Base-by-base conservation (phyloP, 2,113 vertebrate genomes). In the Oryzias celebensis region DNA sequence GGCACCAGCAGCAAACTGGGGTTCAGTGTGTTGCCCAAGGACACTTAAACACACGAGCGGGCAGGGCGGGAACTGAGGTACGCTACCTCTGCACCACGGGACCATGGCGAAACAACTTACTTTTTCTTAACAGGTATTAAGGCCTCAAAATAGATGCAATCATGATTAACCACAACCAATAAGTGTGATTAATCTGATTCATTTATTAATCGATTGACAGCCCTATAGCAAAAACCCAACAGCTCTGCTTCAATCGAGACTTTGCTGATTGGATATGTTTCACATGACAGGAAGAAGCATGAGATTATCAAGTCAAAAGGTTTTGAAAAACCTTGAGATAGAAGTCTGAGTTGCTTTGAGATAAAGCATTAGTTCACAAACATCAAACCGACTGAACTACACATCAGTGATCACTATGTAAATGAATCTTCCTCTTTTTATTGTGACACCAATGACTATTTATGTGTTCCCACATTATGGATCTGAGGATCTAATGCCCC, bases 401-500 rank as follows among this genome's bases (percentile, higher is more conserved):
- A 20, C 14, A 4, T 67, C 59, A 47, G 1, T 55, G 4, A 60
- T 57, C 31, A 36, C 41, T 22, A 46, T 50, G 36, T 42, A 42
- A 62, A 58, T 50, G 14, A 62, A 67, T 64, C 55, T 23, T n/a
- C 24, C 14, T 58, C 58, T 54, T 58, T 70, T 62, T 71, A 45
- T 52, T 61, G 78, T 70, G 61, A 6, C 70, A 51, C 69, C 15
- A 15, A 52, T 81, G 75, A 87, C 86, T 82, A 80, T 81, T 73
- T 81, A 71, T 45, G 47, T 48, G 47, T 81, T 64, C 24, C 47
- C 52, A 59, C 53, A 53, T 73, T 82, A 77, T 68, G 72, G 68
- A 84, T 84, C 61, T 68, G 58, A 73, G 68, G 76, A 65, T 59
- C 70, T 83, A 87, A 87, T 89, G 75, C 45, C 71, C 70, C 61